These are phyloP conservation scores for Drosophila histrio DNA, from an alignment of 2,888 invertebrate genomes.

Conservation along the genomic window DNA sequence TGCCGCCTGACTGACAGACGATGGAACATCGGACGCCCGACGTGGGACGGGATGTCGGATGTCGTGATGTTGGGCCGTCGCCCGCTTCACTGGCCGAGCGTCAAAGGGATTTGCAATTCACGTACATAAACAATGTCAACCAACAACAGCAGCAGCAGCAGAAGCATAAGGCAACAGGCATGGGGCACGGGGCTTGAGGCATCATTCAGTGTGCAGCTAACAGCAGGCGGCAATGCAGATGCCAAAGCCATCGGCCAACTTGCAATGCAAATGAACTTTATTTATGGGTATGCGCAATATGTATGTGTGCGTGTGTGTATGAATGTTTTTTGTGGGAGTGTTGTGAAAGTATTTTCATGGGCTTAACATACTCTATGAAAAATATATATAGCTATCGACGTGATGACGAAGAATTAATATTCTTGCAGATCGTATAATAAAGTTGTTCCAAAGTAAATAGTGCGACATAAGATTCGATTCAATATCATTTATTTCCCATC, in stretches of 20 bases:
- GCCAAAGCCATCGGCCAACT: constrained; percentile 51
- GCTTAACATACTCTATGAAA: background rate
- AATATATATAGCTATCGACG: background rate
- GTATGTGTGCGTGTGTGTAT: background rate
- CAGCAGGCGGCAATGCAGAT: constrained; percentile 44
- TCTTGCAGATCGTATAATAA: background rate
- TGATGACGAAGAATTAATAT: background rate
- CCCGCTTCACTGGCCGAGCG: constrained; percentile 23
- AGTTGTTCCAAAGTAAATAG: background rate
- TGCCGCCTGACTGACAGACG: constrained; percentile 35
- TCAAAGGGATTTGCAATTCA: constrained; percentile 67
- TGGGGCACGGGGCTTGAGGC: constrained; percentile 3
- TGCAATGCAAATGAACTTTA: constrained; percentile 67
- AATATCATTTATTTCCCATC: too few relatives aligned
- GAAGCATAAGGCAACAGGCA: constrained; percentile 17
- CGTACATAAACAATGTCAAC: constrained; percentile 68
- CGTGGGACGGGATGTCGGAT: background rate
- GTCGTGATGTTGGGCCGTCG: background rate
- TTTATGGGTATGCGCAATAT: constrained; percentile 59
- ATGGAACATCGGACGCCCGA: background rate
- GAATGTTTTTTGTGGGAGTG: background rate
- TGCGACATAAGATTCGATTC: too few relatives aligned
- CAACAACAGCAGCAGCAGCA: constrained; percentile 33
- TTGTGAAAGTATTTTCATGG: constrained; percentile 1
- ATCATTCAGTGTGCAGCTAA: constrained; percentile 23